phyloP scores from a whole-genome alignment of 2,888 invertebrate species.

The Epinotia nisella region DNA sequence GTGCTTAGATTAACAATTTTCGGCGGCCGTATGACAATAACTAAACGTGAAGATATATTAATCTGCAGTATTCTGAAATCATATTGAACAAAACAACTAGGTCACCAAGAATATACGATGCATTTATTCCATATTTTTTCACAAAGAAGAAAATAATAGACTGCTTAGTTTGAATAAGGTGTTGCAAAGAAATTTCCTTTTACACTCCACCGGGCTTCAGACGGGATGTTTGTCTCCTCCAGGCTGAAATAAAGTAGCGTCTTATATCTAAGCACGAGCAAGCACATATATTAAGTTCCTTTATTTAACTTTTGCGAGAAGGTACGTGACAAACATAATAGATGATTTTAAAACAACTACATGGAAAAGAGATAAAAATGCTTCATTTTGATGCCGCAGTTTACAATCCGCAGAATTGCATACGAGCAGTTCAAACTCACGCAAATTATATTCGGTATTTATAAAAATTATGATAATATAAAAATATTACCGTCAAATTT shows the following conservation, averaged over 20 bases:
- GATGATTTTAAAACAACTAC: background rate
- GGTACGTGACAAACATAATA: constrained; percentile 13
- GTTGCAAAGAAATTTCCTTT: constrained; percentile 35
- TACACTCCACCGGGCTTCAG: constrained; percentile 32
- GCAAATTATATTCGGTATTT: too few relatives aligned
- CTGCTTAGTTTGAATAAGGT: constrained; percentile 33
- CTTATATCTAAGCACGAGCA: constrained; percentile 25
- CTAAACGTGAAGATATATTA: background rate
- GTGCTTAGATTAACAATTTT: background rate
- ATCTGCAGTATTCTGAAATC: background rate
- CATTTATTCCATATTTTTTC: constrained; percentile 11
- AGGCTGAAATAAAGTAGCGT: constrained; percentile 35
- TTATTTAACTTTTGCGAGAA: background rate
- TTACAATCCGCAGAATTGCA: too few relatives aligned
- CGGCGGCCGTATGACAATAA: background rate
- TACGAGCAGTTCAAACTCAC: too few relatives aligned
- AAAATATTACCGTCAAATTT: too few relatives aligned
- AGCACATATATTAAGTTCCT: constrained; percentile 18
- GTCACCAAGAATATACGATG: background rate
- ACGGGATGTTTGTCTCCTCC: constrained; percentile 31
- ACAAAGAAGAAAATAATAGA: constrained; percentile 15
- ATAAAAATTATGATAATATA: too few relatives aligned
- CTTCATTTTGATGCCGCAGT: too few relatives aligned
- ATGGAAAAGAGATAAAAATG: too few relatives aligned
- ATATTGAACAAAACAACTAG: constrained; percentile 3